phyloP scores from a whole-genome alignment of 2,888 invertebrate species.

The Sphaeridia pumilis region DNA sequence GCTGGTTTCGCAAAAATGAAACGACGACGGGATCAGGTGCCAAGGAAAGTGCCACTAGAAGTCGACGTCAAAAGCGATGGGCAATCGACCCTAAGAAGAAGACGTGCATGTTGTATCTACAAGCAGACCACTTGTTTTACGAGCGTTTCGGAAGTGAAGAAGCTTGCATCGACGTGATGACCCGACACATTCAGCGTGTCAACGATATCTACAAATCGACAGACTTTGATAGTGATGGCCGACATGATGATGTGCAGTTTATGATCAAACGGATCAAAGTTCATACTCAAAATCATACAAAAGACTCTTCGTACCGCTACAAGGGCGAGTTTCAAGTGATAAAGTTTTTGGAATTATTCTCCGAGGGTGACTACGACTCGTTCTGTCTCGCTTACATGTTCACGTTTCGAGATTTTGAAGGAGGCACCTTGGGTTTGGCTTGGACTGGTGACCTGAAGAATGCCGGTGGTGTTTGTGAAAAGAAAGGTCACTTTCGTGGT shows the following conservation, averaged over 20 bases:
- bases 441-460: slow-evolving; percentile 96
- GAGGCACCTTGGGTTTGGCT: slow-evolving; percentile 90
- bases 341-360: slow-evolving; percentile 91
- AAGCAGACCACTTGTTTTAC: slow-evolving; percentile 93
- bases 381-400: slow-evolving; percentile 99
- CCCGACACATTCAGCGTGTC: slow-evolving; percentile 83
- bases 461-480: slow-evolving; percentile 96
- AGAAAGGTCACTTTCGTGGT: slow-evolving; percentile 90
- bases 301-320: slow-evolving; percentile 76
- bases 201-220: slow-evolving; percentile 47
- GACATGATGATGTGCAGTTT: slow-evolving; percentile 76
- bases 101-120: slow-evolving; percentile 87
- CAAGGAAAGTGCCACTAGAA: slow-evolving; percentile 39
- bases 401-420: slow-evolving; percentile 90
- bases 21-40: background rate
- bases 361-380: slow-evolving; percentile 95
- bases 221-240: slow-evolving; percentile 89
- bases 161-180: slow-evolving; percentile 89
- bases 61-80: slow-evolving; percentile 36
- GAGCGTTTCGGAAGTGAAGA: slow-evolving; percentile 87
- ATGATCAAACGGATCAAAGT: slow-evolving; percentile 94
- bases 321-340: slow-evolving; percentile 95
- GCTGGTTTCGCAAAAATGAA: slow-evolving; percentile 2
- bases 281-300: slow-evolving; percentile 68
- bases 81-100: slow-evolving; percentile 75